Conservation (phyloP, 1,140 invertebrate species). For the Drepana arcuata region DNA sequence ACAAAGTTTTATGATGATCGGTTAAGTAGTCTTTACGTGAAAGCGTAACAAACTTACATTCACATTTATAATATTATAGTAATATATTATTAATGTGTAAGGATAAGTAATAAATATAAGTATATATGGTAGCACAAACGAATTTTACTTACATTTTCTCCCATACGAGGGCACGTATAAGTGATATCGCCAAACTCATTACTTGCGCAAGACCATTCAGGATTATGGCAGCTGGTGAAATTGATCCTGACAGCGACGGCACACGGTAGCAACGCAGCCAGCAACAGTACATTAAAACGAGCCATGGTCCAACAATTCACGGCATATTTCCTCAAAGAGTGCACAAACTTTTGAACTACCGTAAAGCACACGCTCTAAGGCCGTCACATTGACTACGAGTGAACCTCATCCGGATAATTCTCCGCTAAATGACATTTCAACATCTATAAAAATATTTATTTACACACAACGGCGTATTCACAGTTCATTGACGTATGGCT, state of each 20-base stretch:
- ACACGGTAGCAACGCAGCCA: conserved; percentile 13
- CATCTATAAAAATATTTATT: conserved; percentile 20
- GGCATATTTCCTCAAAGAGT: conserved; percentile 11
- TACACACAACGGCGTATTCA: conserved; percentile 16
- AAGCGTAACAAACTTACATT: too few relatives aligned
- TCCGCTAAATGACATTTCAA: conserved; percentile 25
- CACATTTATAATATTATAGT: too few relatives aligned
- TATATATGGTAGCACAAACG: too few relatives aligned
- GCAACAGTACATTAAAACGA: conserved; percentile 13
- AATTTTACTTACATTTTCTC: conserved; percentile 47
- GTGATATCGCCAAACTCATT: conserved; percentile 40
- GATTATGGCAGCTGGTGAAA: conserved; percentile 48
- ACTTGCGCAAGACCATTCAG: conserved; percentile 50
- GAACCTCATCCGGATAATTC: conserved; percentile 44
- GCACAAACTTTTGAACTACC: conserved; percentile 16
- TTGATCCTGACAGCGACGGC: conserved; percentile 36
- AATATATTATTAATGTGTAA: too few relatives aligned
- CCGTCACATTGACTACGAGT: conserved; percentile 24
- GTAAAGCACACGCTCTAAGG: conserved; percentile 26
- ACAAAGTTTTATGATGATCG: too few relatives aligned
- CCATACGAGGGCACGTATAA: conserved; percentile 32
- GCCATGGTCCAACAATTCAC: conserved; percentile 22
- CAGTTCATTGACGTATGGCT: conserved; percentile 47
- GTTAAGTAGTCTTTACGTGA: too few relatives aligned
- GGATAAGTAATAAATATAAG: too few relatives aligned